phyloP scores from a whole-genome alignment of 2,888 invertebrate genomes.

The Chelonus formosanus region DNA sequence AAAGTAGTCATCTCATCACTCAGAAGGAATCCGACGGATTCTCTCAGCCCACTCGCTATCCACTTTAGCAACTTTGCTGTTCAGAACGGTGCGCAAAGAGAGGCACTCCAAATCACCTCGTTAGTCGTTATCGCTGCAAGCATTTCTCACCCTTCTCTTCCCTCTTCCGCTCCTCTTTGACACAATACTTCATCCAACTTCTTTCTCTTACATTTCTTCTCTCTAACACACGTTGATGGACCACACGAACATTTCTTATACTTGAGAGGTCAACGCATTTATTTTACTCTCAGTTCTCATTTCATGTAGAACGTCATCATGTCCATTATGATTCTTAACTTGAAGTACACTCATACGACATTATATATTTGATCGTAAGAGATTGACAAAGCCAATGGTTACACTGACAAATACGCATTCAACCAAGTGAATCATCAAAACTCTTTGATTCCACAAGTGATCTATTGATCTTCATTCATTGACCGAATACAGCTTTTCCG shows the following conservation, averaged over 20 bases:
- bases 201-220: conserved; percentile 7
- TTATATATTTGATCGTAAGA: conserved; percentile 19
- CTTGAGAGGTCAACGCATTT: conserved; percentile 29
- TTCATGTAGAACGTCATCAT: conserved; percentile 13
- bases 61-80: conserved; percentile 19
- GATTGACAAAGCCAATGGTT: conserved; percentile 13
- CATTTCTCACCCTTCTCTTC: conserved; percentile 21
- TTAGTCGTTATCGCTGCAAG: conserved; percentile 43
- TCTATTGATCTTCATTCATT: no score
- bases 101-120: conserved; percentile 48
- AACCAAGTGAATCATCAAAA: conserved; percentile 6
- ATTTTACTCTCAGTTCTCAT: conserved; percentile 17
- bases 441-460: no score
- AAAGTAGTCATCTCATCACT: conserved; percentile 24
- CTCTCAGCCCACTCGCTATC: conserved; percentile 26
- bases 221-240: neutral
- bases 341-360: conserved; percentile 7
- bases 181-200: conserved; percentile 38
- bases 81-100: conserved; percentile 6
- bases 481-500: neutral
- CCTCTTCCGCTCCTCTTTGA: conserved; percentile 22
- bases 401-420: conserved; percentile 3
- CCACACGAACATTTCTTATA: conserved; percentile 12
- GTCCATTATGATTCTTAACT: conserved; percentile 18
- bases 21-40: conserved; percentile 23